Base-by-base conservation (phyloP, 2,888 invertebrate species). In the Ochropleura plecta region DNA sequence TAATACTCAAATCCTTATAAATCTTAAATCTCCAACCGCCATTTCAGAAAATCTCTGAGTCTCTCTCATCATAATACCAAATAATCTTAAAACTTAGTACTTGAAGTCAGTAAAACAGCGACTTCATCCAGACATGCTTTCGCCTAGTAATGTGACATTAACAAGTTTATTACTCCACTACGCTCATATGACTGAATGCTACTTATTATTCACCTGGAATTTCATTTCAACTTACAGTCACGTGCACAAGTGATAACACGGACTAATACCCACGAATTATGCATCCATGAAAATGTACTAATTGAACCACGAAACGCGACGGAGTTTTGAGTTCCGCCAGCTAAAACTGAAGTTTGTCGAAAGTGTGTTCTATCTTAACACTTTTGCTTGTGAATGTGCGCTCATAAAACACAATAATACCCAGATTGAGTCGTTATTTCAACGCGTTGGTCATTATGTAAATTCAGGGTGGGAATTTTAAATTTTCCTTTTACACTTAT, bases 401-500 rank as follows among this genome's bases (percentile, higher is more conserved):
- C 84, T 86, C 85, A 84, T 86, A 90, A 86, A 85, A 85, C 85
- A 87, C 83, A 82, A 86, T 88, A 90, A 90, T 88, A 88, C 89
- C 79, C 89, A 91, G 93, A 95, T 95, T 94, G 93, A 94, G 93
- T 87, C 89, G 91, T 94, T 91, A 90, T 89, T 87, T 71, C 85
- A 80, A 83, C 85, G 79, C 74, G 79, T 79, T 81, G 90, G 91
- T 92, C 91, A 91, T 94, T 95, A 95, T 95, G 94, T 89, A 93
- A 94, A 95, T 94, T 88, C 84, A 77, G 81, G 85, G 83, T 77
- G 85, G 89, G 88, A 93, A 92, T 94, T 94, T 93, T 88, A 93
- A 94, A 93, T 92, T 91, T 90, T 88, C 91, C 90, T 89, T 92
- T 91, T 91, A 91, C 91, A 91, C 91, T 92, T 94, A 94, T 95